Evolutionary conservation across 2,888 invertebrate species (phyloP), one percentile per base, ranked within the genome.

Genomic region (Morpho deidamia): DNA sequence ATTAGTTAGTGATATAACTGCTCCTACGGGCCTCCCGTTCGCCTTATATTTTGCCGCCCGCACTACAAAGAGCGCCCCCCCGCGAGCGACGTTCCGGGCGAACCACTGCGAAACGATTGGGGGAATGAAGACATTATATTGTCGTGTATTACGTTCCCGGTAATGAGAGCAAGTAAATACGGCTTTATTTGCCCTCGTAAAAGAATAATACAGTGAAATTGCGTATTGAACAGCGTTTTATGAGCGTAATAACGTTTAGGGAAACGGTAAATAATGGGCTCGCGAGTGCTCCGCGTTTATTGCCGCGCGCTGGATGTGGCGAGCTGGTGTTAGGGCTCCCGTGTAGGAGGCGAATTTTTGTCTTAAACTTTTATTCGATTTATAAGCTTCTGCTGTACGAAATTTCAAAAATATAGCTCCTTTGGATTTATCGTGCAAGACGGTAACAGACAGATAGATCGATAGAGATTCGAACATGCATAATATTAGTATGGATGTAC

Each of bases 151-250:
- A 10, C 39, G 8, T 9, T 4, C 33, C 12, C 32, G 44, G 44
- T 54, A 57, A 55, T 43, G 49, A 47, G 44, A 40, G 33, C 43
- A 14, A 44, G 47, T 42, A 44, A 54, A 52, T 59, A 52, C 11
- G 23, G 12, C 51, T 58, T 56, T 53, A 56, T 59, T 55, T 44
- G 45, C 49, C 37, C 51, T 60, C 59, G 55, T 63, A 61, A 63
- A 60, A 55, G 56, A 50, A 60, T 53, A 63, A 61, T 60, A 53
- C 56, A 48, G 53, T 55, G 54, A 45, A 58, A 60, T 58, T 60
- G 63, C 37, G 58, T 54, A 59, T 58, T 55, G 61, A 53, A 53
- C 54, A 53, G 46, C 55, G 37, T 49, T 60, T 56, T 56, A 41
- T 56, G 43, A 43, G 46, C 48, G 53, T 55, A 48, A 53, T 63